Conservation (phyloP, 2,888 invertebrate species). For the Exephanes ischioxanthus region DNA sequence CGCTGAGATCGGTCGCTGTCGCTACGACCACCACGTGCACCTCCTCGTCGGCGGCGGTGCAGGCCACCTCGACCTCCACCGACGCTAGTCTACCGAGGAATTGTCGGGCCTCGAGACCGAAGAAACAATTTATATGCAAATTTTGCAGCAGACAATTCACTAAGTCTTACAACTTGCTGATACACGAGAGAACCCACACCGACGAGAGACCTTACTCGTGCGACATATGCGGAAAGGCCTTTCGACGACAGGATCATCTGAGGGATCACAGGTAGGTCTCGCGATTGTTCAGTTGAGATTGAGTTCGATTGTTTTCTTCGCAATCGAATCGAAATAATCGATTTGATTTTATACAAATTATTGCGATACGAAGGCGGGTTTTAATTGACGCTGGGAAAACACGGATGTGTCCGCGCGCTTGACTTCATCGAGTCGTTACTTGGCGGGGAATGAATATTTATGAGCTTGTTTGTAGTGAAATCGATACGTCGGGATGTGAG, state of each 20-base stretch:
- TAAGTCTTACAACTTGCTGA: slow-evolving; percentile 99
- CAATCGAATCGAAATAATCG: background rate
- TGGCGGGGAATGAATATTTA: background rate
- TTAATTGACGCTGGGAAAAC: background rate
- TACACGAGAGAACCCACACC: slow-evolving; percentile 99
- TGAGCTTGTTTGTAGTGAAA: background rate
- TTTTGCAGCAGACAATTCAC: slow-evolving; percentile 99
- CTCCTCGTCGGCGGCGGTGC: slow-evolving; percentile 67
- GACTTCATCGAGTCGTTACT: background rate
- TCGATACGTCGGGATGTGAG: background rate
- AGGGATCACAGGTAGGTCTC: slow-evolving; percentile 94
- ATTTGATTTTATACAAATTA: no score
- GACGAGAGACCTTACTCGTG: slow-evolving; percentile 99
- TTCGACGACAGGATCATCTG: slow-evolving; percentile 97
- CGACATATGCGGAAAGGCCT: slow-evolving; percentile 99
- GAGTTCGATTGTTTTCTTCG: no score
- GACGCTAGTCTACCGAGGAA: slow-evolving; percentile 75
- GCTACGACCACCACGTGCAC: slow-evolving; percentile 53
- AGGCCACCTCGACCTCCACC: slow-evolving; percentile 76
- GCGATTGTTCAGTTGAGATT: slow-evolving; percentile 80
- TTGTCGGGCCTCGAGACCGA: slow-evolving; percentile 85
- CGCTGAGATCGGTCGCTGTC: slow-evolving; percentile 59
- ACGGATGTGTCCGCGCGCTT: background rate
- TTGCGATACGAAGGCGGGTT: no score
- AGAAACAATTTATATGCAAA: slow-evolving; percentile 99